Percentiles rank a stretch among this genome's conserved stretches.
phyloP scores from a whole-genome alignment of 2,888 invertebrate species.

The Philonicus albiceps region DNA sequence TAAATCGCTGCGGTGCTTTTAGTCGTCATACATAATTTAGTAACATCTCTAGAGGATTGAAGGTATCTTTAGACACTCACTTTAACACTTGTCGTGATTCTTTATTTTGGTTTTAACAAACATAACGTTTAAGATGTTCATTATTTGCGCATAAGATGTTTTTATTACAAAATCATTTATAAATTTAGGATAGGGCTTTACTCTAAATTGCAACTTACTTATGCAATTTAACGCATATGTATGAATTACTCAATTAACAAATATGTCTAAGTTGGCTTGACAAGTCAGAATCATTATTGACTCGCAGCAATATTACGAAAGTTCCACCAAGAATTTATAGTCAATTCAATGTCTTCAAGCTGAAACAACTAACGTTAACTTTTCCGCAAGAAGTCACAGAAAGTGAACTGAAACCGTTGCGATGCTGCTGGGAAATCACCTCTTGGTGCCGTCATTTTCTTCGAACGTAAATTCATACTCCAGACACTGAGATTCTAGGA shows the following conservation, averaged over 20 bases:
- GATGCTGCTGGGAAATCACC: slow-evolving; percentile 1
- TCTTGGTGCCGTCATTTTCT: slow-evolving; percentile 17
- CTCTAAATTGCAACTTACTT: neutral
- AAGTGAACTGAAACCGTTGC: neutral
- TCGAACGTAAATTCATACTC: neutral
- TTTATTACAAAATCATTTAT: neutral
- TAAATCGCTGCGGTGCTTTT: neutral
- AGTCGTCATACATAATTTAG: neutral
- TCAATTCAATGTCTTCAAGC: neutral
- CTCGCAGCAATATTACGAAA: neutral
- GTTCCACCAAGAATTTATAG: slow-evolving; percentile 7
- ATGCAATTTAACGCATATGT: neutral
- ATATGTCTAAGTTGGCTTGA: neutral
- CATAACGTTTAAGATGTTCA: neutral
- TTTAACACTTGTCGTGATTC: neutral
- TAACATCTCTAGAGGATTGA: neutral
- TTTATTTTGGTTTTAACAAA: neutral
- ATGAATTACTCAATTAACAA: neutral
- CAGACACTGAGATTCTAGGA: neutral
- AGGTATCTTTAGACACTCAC: neutral
- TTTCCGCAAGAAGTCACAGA: slow-evolving; percentile 7
- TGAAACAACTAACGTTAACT: slow-evolving; percentile 17
- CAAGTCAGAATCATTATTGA: neutral
- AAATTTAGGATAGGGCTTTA: neutral
- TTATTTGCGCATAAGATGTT: neutral